These are phyloP conservation scores for Drosophila robusta DNA, from an alignment of 2,888 invertebrate genomes.

Conservation along the genomic window DNA sequence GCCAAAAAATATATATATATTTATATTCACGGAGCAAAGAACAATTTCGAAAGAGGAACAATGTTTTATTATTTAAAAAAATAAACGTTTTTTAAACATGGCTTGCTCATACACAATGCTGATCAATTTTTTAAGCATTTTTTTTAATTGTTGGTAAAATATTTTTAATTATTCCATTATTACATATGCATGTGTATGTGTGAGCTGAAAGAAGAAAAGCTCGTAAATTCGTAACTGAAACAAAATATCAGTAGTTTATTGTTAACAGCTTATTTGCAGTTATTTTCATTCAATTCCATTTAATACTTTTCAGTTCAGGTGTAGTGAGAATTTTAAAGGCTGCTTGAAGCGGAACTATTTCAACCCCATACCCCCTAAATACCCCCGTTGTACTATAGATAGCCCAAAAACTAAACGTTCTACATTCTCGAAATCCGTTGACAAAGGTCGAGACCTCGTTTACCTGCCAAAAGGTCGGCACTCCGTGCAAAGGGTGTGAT, in stretches of 20 bases:
- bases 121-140: not conserved
- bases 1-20: constrained; percentile 20
- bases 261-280: not conserved
- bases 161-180: not conserved
- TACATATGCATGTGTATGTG: not conserved
- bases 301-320: constrained; percentile 8
- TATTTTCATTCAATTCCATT: not conserved
- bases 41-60: constrained; percentile 19
- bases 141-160: constrained; percentile 14
- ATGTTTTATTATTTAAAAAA: constrained; percentile 16
- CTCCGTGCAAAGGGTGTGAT: constrained; percentile 72
- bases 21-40: not conserved
- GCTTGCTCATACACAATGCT: not conserved
- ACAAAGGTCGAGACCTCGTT: constrained; percentile 70
- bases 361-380: not conserved
- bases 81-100: constrained; percentile 9
- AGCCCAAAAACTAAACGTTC: constrained; percentile 48
- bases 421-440: constrained; percentile 58
- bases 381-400: constrained; percentile 16
- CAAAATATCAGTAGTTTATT: not conserved
- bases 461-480: constrained; percentile 62
- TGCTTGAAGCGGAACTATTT: constrained; percentile 3
- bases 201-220: not conserved
- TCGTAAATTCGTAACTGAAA: not conserved
- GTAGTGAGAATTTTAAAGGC: constrained; percentile 7